Percentiles rank a stretch among this genome's conserved stretches.
Conservation (phyloP, 1,140 invertebrate species). For the Sycophila sp. region DNA sequence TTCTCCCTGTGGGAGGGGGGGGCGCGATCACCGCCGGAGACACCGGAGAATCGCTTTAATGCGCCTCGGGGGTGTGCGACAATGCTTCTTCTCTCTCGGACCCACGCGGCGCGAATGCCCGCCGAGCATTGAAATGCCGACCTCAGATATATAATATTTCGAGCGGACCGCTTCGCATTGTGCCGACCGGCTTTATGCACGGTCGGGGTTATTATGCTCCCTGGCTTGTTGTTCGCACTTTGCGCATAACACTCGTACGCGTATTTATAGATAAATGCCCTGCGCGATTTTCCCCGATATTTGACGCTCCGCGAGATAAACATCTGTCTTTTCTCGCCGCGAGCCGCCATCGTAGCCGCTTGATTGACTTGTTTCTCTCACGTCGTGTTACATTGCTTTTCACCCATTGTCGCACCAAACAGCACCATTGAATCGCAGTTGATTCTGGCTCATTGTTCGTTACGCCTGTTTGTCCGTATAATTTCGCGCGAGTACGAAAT, state of each 20-base stretch:
- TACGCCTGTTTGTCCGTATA: not conserved
- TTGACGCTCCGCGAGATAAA: constrained; percentile 26
- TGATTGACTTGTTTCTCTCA: constrained; percentile 33
- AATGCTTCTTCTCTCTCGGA: not conserved
- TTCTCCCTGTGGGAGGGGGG: constrained; percentile 25
- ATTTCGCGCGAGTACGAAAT: not conserved
- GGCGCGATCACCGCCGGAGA: constrained; percentile 36
- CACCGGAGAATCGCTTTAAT: constrained; percentile 56
- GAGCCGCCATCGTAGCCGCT: no score
- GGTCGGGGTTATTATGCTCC: constrained; percentile 24
- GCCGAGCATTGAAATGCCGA: constrained; percentile 48
- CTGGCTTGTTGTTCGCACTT: constrained; percentile 29
- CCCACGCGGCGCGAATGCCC: constrained; percentile 21
- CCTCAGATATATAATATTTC: constrained; percentile 53
- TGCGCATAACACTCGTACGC: not conserved
- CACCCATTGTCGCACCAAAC: not conserved
- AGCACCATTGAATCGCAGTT: not conserved
- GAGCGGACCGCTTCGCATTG: constrained; percentile 49
- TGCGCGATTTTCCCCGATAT: constrained; percentile 22
- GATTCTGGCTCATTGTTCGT: not conserved
- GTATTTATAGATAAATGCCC: constrained; percentile 32
- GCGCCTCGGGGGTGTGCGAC: constrained; percentile 50
- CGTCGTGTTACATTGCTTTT: constrained; percentile 4
- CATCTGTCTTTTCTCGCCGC: constrained; percentile 27
- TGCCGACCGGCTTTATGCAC: constrained; percentile 46